Conservation (phyloP, 2,113 vertebrate genomes). For the Zootoca vivipara region DNA sequence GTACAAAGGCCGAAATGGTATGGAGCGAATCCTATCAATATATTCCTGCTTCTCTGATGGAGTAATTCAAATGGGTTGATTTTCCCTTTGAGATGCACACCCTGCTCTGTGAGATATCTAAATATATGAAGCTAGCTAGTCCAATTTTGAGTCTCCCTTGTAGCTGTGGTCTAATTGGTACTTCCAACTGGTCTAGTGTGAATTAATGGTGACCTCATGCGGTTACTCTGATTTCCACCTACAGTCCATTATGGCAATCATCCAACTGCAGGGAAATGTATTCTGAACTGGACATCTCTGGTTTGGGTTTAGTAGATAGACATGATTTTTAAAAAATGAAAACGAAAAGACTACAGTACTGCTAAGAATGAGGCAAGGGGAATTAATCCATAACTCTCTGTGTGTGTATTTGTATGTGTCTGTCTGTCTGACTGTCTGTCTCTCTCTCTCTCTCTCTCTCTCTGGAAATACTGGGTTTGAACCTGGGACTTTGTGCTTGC, state of each 20-base stretch:
- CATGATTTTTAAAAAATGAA: neutral
- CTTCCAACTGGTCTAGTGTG: neutral
- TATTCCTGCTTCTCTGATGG: neutral
- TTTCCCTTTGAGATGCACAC: neutral
- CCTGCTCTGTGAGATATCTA: neutral
- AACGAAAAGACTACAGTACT: neutral
- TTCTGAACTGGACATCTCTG: neutral
- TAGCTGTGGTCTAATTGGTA: neutral
- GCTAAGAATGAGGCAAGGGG: rapidly evolving
- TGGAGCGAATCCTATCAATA: neutral
- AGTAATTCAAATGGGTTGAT: neutral
- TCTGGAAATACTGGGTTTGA: too few species aligned
- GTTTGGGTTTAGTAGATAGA: neutral
- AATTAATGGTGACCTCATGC: neutral
- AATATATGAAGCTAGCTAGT: rapidly evolving
- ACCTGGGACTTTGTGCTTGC: too few species aligned
- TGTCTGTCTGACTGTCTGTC: too few species aligned
- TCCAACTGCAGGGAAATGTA: neutral
- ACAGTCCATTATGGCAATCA: rapidly evolving
- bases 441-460: too few species aligned
- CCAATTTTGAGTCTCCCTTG: neutral
- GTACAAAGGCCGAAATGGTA: neutral
- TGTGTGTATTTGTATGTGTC: too few species aligned
- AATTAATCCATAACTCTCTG: neutral
- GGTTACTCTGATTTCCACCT: neutral